A percentile compares a stretch with the other conserved stretches of the same genome.
These are phyloP conservation scores for Zhengitettix transpicula DNA, from an alignment of 2,888 invertebrate genomes.

Conservation along the genomic window DNA sequence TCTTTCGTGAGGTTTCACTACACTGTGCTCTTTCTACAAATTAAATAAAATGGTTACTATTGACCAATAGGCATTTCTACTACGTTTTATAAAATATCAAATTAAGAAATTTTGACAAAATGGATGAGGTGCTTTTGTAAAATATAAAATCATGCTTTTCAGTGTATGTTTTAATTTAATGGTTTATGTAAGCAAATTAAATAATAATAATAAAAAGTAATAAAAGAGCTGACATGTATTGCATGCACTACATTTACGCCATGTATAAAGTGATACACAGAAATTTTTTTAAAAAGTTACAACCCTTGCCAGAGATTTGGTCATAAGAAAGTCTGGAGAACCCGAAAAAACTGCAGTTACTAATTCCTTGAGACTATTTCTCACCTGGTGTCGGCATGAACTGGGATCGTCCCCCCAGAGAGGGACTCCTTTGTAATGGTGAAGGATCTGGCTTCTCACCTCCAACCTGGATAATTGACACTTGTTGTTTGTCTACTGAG, in stretches of 20 bases:
- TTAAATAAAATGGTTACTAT: slow-evolving; percentile 6
- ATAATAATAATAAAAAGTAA: too few relatives aligned
- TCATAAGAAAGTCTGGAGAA: too few relatives aligned
- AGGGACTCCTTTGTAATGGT: slow-evolving; percentile 27
- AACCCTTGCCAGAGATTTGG: too few relatives aligned
- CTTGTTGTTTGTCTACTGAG: slow-evolving; percentile 57
- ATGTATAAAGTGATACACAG: too few relatives aligned
- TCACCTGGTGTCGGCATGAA: slow-evolving; percentile 23
- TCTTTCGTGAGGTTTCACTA: slow-evolving; percentile 29
- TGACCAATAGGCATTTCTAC: background rate
- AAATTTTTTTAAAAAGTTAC: too few relatives aligned
- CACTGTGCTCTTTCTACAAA: slow-evolving; percentile 32
- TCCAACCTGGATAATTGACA: slow-evolving; percentile 46
- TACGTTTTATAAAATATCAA: background rate
- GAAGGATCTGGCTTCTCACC: slow-evolving; percentile 14
- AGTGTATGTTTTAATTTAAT: too few relatives aligned
- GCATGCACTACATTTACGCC: too few relatives aligned
- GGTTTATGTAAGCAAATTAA: too few relatives aligned
- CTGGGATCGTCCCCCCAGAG: slow-evolving; percentile 24
- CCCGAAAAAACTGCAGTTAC: background rate
- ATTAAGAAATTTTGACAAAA: background rate
- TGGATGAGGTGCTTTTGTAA: background rate
- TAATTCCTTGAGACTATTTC: slow-evolving; percentile 1
- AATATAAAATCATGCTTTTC: too few relatives aligned
- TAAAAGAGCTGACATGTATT: too few relatives aligned